A percentile compares a stretch with the other conserved stretches of the same genome.
phyloP scores from a whole-genome alignment of 2,888 invertebrate species.

The Minunthozetes semirufus region DNA sequence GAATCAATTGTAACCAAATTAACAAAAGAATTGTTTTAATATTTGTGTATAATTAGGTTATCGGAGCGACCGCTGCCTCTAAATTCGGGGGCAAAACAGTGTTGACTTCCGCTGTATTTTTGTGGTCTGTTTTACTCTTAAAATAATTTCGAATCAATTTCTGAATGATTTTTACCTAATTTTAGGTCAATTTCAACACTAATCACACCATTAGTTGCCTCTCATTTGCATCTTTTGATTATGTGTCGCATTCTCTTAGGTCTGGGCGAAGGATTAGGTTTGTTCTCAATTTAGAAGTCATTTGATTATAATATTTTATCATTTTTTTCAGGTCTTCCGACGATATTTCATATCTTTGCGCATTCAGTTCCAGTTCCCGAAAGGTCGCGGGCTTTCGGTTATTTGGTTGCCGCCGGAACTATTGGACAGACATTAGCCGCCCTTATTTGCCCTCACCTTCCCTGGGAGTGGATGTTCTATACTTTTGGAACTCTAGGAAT shows the following conservation, averaged over 20 bases:
- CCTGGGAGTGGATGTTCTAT: slow-evolving; percentile 63
- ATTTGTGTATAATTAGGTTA: slow-evolving; percentile 50
- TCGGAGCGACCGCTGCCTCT: slow-evolving; percentile 62
- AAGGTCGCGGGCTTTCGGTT: slow-evolving; percentile 64
- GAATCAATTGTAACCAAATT: slow-evolving; percentile 10
- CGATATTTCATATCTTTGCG: slow-evolving; percentile 67
- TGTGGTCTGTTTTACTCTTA: slow-evolving; percentile 52
- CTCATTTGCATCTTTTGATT: slow-evolving; percentile 58
- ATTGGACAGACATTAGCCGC: slow-evolving; percentile 67
- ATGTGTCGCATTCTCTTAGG: slow-evolving; percentile 61
- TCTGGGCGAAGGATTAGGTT: slow-evolving; percentile 66
- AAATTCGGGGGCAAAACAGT: slow-evolving; percentile 63
- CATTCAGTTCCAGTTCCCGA: slow-evolving; percentile 65
- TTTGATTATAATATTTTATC: neutral
- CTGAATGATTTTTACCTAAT: neutral
- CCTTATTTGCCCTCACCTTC: slow-evolving; percentile 61
- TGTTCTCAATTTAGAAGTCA: neutral
- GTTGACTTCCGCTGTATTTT: slow-evolving; percentile 60
- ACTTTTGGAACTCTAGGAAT: slow-evolving; percentile 62
- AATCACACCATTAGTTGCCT: slow-evolving; percentile 61
- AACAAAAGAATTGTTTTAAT: neutral
- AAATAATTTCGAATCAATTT: neutral
- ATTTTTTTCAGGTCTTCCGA: slow-evolving; percentile 58
- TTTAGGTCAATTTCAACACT: slow-evolving; percentile 59
- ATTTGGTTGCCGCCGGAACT: slow-evolving; percentile 64